A percentile compares a stretch with the other conserved stretches of the same genome.
These are phyloP conservation scores for Hirundo rustica DNA, from an alignment of 2,797 vertebrate species.

Conservation along the genomic window DNA sequence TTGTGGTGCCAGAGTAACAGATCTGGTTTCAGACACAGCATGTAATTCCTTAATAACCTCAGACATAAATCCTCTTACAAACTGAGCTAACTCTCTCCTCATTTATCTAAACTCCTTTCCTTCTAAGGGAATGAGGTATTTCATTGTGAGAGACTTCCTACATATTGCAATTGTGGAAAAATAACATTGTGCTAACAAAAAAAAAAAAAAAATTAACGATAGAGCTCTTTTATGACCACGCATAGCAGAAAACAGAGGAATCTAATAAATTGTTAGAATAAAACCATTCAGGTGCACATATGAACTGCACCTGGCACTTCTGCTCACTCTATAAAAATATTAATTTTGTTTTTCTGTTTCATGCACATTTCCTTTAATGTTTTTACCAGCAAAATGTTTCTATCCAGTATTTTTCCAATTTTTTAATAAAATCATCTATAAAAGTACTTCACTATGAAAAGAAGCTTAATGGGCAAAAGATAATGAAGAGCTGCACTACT, in stretches of 20 bases:
- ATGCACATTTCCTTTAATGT: background rate
- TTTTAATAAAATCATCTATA: background rate
- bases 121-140: background rate
- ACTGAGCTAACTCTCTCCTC: background rate
- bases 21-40: background rate
- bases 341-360: background rate
- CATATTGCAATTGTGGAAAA: background rate
- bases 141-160: background rate
- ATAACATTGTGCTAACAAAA: background rate
- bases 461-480: background rate
- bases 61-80: background rate
- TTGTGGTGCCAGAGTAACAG: background rate
- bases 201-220: background rate
- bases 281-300: background rate
- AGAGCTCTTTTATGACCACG: background rate
- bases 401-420: background rate
- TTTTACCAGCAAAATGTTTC: background rate
- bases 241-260: background rate
- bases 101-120: background rate
- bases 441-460: background rate
- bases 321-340: background rate
- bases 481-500: background rate
- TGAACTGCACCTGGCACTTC: background rate
- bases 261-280: background rate
- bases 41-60: background rate